Evolutionary conservation across 2,888 invertebrate species (phyloP).

Genomic region (Ctenicera cuprea): DNA sequence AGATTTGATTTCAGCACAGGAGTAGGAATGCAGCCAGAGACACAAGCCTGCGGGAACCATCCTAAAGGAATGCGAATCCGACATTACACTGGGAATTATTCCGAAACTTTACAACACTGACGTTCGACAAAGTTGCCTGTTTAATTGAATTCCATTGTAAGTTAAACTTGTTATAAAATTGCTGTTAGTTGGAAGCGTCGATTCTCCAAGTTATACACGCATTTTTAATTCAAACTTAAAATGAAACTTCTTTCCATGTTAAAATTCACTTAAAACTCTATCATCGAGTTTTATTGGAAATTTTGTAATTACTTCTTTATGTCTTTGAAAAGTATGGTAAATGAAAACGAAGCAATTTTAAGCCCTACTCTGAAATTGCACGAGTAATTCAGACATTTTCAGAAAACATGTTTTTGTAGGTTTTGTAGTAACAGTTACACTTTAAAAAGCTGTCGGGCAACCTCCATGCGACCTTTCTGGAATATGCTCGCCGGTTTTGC

Average conservation of each 20-base stretch:
- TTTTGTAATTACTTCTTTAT: constrained; percentile 29
- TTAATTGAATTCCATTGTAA: constrained; percentile 70
- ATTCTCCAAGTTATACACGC: constrained; percentile 48
- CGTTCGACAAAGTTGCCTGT: constrained; percentile 67
- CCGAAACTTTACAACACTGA: constrained; percentile 63
- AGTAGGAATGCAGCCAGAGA: constrained; percentile 52
- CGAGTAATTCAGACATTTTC: too few species aligned
- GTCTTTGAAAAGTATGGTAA: too few species aligned
- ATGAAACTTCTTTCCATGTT: constrained; percentile 39
- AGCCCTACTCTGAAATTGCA: too few species aligned
- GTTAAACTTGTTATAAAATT: constrained; percentile 67
- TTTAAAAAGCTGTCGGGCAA: too few species aligned
- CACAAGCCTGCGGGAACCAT: constrained; percentile 56
- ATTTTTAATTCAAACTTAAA: constrained; percentile 47
- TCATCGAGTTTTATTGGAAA: constrained; percentile 6
- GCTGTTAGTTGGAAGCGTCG: constrained; percentile 52
- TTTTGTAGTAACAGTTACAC: too few species aligned
- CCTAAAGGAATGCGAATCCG: constrained; percentile 64
- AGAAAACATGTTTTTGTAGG: too few species aligned
- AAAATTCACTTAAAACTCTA: constrained; percentile 13
- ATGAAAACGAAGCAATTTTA: too few species aligned
- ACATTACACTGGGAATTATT: constrained; percentile 67
- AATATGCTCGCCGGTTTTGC: too few species aligned
- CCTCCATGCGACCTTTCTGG: too few species aligned
- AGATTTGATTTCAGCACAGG: constrained; percentile 36